Conservation (phyloP, 92 coral and sea anemone species). For the Zoanthus gigantus region DNA sequence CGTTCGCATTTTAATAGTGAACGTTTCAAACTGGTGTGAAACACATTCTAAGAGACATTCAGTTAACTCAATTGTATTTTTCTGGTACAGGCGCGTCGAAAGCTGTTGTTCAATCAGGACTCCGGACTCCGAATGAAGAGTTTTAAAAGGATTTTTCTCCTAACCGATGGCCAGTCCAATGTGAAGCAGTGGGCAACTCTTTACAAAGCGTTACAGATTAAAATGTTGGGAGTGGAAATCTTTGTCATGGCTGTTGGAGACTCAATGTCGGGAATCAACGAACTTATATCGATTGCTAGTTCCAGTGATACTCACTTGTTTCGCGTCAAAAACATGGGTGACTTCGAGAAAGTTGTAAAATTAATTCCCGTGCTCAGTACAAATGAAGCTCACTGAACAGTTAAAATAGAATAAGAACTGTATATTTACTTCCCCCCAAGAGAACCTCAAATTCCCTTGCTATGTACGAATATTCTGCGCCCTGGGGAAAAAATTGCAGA, state of each 20-base stretch:
- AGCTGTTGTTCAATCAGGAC: slow-evolving; percentile 15
- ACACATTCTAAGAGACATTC: too few species aligned
- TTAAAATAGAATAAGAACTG: neutral
- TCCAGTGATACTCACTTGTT: slow-evolving; percentile 36
- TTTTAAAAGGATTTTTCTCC: slow-evolving; percentile 27
- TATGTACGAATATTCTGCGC: neutral
- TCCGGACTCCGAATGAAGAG: slow-evolving; percentile 43
- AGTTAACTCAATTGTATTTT: neutral
- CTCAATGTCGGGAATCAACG: slow-evolving; percentile 9
- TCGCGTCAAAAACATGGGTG: slow-evolving; percentile 34
- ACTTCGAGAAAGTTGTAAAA: slow-evolving; percentile 30
- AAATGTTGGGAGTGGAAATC: slow-evolving; percentile 32
- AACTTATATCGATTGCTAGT: slow-evolving; percentile 37
- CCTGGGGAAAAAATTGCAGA: too few species aligned
- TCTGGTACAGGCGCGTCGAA: slow-evolving; percentile 24
- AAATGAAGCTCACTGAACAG: neutral
- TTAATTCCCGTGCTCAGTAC: slow-evolving; percentile 10
- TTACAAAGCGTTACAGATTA: slow-evolving; percentile 34
- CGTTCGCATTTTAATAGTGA: too few species aligned
- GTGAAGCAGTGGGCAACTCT: slow-evolving; percentile 41
- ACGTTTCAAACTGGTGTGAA: too few species aligned
- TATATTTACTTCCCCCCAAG: neutral
- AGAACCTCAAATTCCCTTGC: too few species aligned
- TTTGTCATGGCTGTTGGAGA: slow-evolving; percentile 45
- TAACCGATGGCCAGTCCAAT: slow-evolving; percentile 45